A percentile compares a stretch with the other conserved stretches of the same genome.
Evolutionary conservation across 2,888 invertebrate genomes (phyloP).

Genomic region (Napeogenes inachia): DNA sequence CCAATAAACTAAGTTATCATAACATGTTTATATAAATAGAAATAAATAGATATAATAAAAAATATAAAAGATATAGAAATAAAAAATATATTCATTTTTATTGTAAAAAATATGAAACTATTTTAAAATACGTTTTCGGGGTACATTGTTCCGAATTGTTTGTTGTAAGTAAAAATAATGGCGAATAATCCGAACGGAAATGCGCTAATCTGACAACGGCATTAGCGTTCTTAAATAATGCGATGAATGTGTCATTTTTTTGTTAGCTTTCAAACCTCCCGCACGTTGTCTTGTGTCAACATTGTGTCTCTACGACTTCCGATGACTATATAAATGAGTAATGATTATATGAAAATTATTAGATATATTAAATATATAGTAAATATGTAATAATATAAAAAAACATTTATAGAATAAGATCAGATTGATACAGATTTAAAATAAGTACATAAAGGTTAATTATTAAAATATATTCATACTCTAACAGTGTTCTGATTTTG

Average conservation of each 20-base stretch:
- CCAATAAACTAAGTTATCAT: too few relatives aligned
- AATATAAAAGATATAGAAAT: too few relatives aligned
- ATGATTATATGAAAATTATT: constrained; percentile 1
- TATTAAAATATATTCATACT: too few relatives aligned
- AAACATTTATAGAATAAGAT: too few relatives aligned
- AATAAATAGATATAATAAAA: too few relatives aligned
- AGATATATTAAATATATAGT: too few relatives aligned
- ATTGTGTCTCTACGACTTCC: constrained; percentile 33
- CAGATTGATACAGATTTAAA: too few relatives aligned
- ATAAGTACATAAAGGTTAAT: too few relatives aligned
- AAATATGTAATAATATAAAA: too few relatives aligned
- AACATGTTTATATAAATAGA: too few relatives aligned
- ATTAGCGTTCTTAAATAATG: constrained; percentile 27
- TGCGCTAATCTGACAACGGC: constrained; percentile 35
- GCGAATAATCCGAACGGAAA: constrained; percentile 30
- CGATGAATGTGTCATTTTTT: constrained; percentile 29
- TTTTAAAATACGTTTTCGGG: neutral
- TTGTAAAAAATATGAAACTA: neutral
- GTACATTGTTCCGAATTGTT: neutral
- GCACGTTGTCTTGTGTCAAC: constrained; percentile 36
- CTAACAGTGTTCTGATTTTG: too few relatives aligned
- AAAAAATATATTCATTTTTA: too few relatives aligned
- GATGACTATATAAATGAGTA: constrained; percentile 26
- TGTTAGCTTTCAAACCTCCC: constrained; percentile 23
- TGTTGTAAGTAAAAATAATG: constrained; percentile 15